Evolutionary conservation across 2,797 vertebrate species (phyloP), one percentile per base, ranked within the genome.

Genomic region (Syngnathus rostellatus): DNA sequence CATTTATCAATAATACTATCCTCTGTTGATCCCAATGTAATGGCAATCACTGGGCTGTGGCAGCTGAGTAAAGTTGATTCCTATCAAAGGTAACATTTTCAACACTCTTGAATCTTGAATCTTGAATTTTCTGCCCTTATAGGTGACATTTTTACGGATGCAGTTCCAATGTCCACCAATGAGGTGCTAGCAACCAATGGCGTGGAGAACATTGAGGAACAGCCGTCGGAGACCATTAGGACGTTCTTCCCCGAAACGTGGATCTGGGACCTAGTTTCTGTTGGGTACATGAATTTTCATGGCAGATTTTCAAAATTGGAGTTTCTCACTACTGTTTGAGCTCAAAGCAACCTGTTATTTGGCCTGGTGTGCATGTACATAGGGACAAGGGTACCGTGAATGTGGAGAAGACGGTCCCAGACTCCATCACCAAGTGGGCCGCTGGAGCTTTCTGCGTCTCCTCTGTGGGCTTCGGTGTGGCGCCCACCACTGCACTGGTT

Each of bases 341-440:
- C 57, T 37, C 37, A 19, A 41, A 23, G 21, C 41, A 3, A 12
- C 21, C 43, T 48, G 40, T 46, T 16, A 5, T 46, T 60, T 60
- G 2, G 21, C 21, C 1, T 67, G 17, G 19, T 8, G 7, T 51
- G 50, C 3, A 8, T 75, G 57, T 39, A 17, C 41, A 3, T 76
- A 92, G 90, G 50, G 71, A 57, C 12, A 66, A 23, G 1, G 90
- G 90, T 0, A 68, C 65, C 0, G 78, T 74, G 59, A 45, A 39
- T 0, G 3, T 91, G 62, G 72, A 79, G 66, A 82, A 85, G 72
- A 91, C 75, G 0, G 86, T 92, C 51, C 94, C 94, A 0, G 87
- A 93, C 39, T 80, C 86, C 73, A 91, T 93, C 84, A 94, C 94
- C 0, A 83, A 88, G 50, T 95, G 93, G 93, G 86, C 86, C 11